Conservation (phyloP, 2,113 vertebrate species). For the Seriola dumerili region DNA sequence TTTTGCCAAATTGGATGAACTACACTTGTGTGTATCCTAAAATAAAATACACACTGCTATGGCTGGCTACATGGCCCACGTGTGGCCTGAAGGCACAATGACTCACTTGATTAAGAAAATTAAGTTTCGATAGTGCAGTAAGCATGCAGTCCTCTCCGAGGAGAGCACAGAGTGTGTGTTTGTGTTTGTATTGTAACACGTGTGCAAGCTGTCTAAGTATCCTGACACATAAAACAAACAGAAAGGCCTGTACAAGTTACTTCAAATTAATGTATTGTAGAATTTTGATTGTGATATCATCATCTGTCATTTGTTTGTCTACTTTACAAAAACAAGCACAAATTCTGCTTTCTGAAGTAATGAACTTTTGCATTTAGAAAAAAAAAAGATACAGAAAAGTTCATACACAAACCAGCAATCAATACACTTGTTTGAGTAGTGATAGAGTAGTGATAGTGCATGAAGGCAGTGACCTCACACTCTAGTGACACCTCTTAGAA, state of each 20-base stretch:
- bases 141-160: conserved; percentile 1
- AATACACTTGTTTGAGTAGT: too few relatives aligned
- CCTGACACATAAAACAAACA: neutral
- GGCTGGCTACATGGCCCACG: neutral
- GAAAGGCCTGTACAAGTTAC: neutral
- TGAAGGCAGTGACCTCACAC: too few relatives aligned
- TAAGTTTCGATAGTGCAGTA: conserved; percentile 33
- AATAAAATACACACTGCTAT: conserved; percentile 28
- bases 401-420: too few relatives aligned
- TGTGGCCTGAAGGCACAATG: conserved; percentile 14
- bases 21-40: conserved; percentile 22
- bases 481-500: too few relatives aligned
- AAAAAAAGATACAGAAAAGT: too few relatives aligned
- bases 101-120: conserved; percentile 57
- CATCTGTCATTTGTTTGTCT: too few relatives aligned
- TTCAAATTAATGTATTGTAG: neutral
- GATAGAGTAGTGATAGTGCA: neutral
- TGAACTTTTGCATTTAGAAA: neutral
- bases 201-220: neutral
- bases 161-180: neutral
- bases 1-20: conserved; percentile 35
- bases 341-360: neutral
- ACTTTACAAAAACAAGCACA: too few relatives aligned
- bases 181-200: neutral
- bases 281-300: neutral